These are phyloP conservation scores for Myotis davidii DNA, from an alignment of 2,113 vertebrate species.

Conservation along the genomic window DNA sequence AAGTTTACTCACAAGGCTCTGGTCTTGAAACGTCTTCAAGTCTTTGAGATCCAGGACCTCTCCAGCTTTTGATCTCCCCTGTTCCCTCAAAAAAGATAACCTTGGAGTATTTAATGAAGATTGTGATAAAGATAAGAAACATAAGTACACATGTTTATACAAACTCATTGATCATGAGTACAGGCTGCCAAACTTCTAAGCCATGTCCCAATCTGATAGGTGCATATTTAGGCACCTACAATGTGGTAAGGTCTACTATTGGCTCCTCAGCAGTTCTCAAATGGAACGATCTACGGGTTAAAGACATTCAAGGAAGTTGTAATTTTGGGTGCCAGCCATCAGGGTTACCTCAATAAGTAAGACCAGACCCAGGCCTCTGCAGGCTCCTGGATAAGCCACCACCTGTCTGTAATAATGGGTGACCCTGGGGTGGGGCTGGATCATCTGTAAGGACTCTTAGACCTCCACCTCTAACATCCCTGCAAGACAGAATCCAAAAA, in stretches of 20 bases:
- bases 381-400: not conserved
- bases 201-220: not conserved
- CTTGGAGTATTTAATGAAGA: conserved; percentile 10
- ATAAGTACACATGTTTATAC: not conserved
- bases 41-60: not conserved
- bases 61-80: not conserved
- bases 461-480: not conserved
- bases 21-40: not conserved
- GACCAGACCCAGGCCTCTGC: not conserved
- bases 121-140: not conserved
- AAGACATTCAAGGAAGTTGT: not conserved
- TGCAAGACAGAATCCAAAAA: not conserved
- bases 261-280: not conserved
- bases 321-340: not conserved
- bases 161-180: not conserved
- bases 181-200: not conserved
- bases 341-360: not conserved
- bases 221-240: not conserved
- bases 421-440: not conserved
- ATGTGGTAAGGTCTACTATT: not conserved
- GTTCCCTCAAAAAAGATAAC: not conserved
- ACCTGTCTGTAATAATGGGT: not conserved
- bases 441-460: not conserved
- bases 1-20: not conserved
- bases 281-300: not conserved